phyloP scores from a whole-genome alignment of 2,113 vertebrate genomes.

The Trogon melanurus region DNA sequence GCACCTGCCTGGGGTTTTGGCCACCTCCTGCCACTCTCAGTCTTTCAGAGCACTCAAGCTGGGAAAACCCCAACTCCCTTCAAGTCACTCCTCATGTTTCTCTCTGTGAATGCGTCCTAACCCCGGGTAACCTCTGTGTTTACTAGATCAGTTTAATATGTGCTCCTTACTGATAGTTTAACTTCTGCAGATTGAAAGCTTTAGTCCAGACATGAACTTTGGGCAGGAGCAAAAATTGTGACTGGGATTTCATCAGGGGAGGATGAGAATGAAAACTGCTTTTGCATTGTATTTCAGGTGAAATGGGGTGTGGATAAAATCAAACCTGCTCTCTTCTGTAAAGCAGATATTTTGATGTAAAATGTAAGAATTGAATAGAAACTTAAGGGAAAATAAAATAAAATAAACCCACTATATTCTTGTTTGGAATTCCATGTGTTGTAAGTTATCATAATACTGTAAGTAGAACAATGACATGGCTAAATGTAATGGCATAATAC shows the following conservation, averaged over 20 bases:
- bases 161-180: background rate
- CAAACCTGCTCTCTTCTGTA: background rate
- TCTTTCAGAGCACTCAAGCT: background rate
- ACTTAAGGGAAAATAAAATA: background rate
- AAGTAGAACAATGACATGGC: background rate
- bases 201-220: background rate
- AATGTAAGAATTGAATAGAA: background rate
- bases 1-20: background rate
- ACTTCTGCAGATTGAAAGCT: background rate
- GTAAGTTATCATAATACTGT: background rate
- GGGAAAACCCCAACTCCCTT: accelerated
- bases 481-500: background rate
- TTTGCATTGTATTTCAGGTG: background rate
- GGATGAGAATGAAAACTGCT: background rate
- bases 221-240: background rate
- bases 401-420: background rate
- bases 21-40: too few relatives aligned
- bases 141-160: background rate
- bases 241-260: background rate
- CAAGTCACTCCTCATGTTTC: accelerated
- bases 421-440: background rate
- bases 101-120: background rate
- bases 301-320: background rate
- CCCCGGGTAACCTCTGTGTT: background rate
- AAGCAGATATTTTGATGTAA: background rate